Base-by-base conservation (phyloP, 1,140 invertebrate genomes). In the Mercenaria mercenaria region DNA sequence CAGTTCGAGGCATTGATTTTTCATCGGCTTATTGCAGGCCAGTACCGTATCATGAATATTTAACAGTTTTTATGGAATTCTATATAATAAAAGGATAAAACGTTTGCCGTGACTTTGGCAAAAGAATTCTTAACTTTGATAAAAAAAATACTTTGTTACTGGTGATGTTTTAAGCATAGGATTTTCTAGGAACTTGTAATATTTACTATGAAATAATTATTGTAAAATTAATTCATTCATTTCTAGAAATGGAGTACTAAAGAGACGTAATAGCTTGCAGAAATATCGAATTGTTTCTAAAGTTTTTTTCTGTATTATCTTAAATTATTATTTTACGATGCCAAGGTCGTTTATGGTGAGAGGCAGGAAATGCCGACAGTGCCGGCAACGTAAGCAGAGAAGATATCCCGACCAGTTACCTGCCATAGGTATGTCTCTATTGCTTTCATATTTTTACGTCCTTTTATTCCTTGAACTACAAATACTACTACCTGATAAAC, bases 1-100 rank as follows among this genome's bases (percentile, higher is more conserved):
- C 37, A 59, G 37, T 15, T 20, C 80, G 2, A 52, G 23, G 52
- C 80, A 82, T 82, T 82, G 80, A 82, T 82, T 82, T 82, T 47
- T 34, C 52, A 82, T 82, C 37, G 18, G 23, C 59, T 15, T 82
- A 82, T 82, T 10, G 39, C 23, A 39, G 37, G 37, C 23, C 34
- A 10, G n/a, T 3, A 34, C n/a, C 23, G 26, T 13, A 43, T 67
- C 80, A 82, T 82, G 56, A 82, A 82, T 82, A 82, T 82, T 82
- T 64, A 82, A 82, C 80, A 82, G 41, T 82, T 67, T 47, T 67
- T 82, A 67, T 79, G 23, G 76, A 50, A 79, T 56, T 56, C 76
- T 52, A 52, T 52, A 79, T 52, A 47, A 79, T 79, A 56, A 26
- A 77, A 11, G 43, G 74, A 50, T 77, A 52, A 74, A 41, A 34